Conservation (phyloP, 2,113 vertebrate genomes). For the Campylomormyrus numenius region DNA sequence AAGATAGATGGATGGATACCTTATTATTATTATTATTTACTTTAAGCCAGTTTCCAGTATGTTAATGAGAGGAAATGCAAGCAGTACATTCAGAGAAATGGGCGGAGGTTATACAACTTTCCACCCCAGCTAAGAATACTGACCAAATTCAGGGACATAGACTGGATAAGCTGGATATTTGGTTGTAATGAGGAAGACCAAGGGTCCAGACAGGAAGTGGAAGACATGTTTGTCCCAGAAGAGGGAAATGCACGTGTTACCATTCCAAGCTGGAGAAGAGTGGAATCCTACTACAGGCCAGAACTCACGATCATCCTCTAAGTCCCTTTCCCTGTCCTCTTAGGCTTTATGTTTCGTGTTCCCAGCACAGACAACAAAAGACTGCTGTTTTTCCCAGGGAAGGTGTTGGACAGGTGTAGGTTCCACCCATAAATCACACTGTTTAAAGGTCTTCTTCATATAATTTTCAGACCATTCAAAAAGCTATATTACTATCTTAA, state of each 20-base stretch:
- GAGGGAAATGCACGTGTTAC: not conserved
- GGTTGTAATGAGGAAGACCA: not conserved
- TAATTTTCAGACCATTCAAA: conserved; percentile 11
- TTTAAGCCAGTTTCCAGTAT: not conserved
- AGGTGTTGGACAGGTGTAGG: not conserved
- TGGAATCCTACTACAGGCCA: conserved; percentile 12
- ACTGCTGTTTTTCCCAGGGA: conserved; percentile 3
- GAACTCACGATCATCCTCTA: not conserved
- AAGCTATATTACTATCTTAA: conserved; percentile 6
- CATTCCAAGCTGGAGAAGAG: conserved; percentile 1
- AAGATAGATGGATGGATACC: not conserved
- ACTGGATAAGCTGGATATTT: not conserved
- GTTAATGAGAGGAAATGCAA: not conserved
- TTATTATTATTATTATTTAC: not conserved
- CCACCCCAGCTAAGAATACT: not conserved
- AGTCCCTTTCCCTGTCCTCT: not conserved
- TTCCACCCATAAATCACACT: not conserved
- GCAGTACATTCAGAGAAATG: not conserved
- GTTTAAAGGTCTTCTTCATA: conserved; percentile 2
- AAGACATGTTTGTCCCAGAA: not conserved
- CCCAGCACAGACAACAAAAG: not conserved
- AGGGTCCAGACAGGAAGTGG: not conserved
- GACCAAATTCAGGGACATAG: not conserved
- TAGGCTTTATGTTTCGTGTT: not conserved
- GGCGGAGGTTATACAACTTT: not conserved